Percentiles rank a stretch among this genome's conserved stretches.
Evolutionary conservation across 2,797 vertebrate genomes (phyloP).

Genomic region (Florisuga fusca): DNA sequence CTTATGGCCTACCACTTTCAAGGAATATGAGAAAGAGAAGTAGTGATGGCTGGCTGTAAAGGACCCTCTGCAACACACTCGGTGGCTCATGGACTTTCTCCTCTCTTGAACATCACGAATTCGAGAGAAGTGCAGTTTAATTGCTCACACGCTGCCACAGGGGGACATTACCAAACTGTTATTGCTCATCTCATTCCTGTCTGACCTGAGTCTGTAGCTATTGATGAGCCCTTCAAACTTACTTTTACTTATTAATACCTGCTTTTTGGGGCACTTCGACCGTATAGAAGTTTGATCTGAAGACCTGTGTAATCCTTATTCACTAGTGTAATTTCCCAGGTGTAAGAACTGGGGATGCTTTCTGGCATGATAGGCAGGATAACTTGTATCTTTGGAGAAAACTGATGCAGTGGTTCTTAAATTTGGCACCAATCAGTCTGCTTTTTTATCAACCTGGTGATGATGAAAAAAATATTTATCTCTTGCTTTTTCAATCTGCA

Average conservation of each 20-base stretch:
- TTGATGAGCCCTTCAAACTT: not conserved
- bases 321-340: fast-evolving
- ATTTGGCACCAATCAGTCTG: not conserved
- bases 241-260: not conserved
- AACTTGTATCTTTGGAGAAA: not conserved
- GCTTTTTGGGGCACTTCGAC: not conserved
- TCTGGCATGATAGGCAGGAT: not conserved
- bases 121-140: not conserved
- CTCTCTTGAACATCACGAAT: not conserved
- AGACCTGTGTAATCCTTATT: not conserved
- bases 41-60: not conserved
- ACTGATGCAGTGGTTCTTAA: not conserved
- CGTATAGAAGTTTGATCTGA: not conserved
- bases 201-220: not conserved
- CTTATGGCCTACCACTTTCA: not conserved
- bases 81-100: not conserved
- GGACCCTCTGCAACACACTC: not conserved
- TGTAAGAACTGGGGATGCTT: not conserved
- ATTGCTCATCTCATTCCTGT: not conserved
- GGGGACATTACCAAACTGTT: not conserved
- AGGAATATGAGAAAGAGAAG: not conserved
- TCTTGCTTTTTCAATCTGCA: not conserved
- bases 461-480: not conserved
- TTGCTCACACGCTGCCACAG: not conserved
- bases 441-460: not conserved